These are phyloP conservation scores for Siphlonurus alternatus DNA, from an alignment of 2,888 invertebrate species.

Conservation along the genomic window DNA sequence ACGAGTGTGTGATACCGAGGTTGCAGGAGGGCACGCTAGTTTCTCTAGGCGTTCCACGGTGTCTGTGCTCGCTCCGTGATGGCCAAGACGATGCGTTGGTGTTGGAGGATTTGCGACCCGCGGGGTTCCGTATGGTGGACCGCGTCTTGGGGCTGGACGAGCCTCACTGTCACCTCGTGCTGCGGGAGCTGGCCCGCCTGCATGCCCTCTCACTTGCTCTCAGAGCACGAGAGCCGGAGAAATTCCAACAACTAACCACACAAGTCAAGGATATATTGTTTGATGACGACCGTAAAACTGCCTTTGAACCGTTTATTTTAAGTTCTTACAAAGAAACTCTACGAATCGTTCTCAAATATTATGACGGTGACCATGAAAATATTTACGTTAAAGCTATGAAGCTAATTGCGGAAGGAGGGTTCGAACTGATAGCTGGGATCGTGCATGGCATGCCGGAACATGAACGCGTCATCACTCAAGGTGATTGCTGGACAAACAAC, in stretches of 20 bases:
- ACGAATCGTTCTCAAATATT: neutral
- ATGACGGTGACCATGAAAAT: neutral
- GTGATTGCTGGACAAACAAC: slow-evolving; percentile 13
- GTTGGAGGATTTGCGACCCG: slow-evolving; percentile 14
- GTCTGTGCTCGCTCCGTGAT: neutral
- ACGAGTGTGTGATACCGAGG: slow-evolving; percentile 6
- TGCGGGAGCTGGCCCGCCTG: slow-evolving; percentile 14
- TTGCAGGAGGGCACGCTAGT: neutral
- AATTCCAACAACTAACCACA: neutral
- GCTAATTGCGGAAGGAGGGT: neutral
- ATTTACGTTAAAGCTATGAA: neutral
- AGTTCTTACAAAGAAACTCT: neutral
- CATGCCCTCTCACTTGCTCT: slow-evolving; percentile 11
- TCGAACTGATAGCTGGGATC: neutral
- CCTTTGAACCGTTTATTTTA: neutral
- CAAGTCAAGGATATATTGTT: neutral
- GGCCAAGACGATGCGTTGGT: slow-evolving; percentile 9
- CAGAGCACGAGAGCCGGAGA: slow-evolving; percentile 5
- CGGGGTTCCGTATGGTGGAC: slow-evolving; percentile 15
- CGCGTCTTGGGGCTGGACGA: slow-evolving; percentile 12
- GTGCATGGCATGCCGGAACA: slow-evolving; percentile 2
- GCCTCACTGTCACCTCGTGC: slow-evolving; percentile 12
- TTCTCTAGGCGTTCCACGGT: neutral
- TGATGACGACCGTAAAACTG: neutral
- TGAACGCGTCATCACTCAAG: slow-evolving; percentile 11